Evolutionary conservation across 2,888 invertebrate genomes (phyloP), one percentile per base, ranked within the genome.

Genomic region (Zaprionus bogoriensis): DNA sequence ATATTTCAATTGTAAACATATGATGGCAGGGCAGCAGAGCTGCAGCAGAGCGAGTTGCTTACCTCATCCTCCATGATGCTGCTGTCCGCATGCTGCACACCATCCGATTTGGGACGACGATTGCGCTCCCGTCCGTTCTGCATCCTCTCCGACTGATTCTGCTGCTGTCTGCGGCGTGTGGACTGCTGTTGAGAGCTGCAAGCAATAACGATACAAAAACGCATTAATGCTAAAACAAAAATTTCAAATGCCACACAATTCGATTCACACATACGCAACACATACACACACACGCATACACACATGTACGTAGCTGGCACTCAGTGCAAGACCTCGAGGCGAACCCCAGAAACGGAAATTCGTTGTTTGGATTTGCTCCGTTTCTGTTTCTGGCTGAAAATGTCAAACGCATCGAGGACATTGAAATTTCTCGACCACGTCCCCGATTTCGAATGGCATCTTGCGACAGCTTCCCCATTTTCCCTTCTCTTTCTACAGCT

Each of bases 51-150:
- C 12, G 7, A 20, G 6, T 3, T 20, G 78, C 84, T 87, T 80
- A 91, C 91, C 89, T 91, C 91, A 74, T 91, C 90, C 59, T 91
- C 90, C 89, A 90, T 89, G 53, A 90, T 87, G 74, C 89, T 90
- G 69, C 90, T 90, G 70, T 90, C 90, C 58, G 89, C 89, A 85
- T 89, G 90, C 72, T 90, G 89, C 60, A 89, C 77, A 38, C 88
- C 89, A 78, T 91, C 90, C 50, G 89, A 86, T 74, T 90, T 89
- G 46, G 89, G 90, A 48, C 90, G 89, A 53, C 89, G 87, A 74
- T 78, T 90, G 36, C 89, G 86, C 65, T 90, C 90, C 64, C 89
- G 87, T 59, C 85, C 88, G 62, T 85, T 87, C 63, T 88, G 88
- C 59, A 81, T 67, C 19, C 79, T 74, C 52, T 79, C 79, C 68